phyloP scores from a whole-genome alignment of 2,888 invertebrate species.

The Subacronicta megacephala region DNA sequence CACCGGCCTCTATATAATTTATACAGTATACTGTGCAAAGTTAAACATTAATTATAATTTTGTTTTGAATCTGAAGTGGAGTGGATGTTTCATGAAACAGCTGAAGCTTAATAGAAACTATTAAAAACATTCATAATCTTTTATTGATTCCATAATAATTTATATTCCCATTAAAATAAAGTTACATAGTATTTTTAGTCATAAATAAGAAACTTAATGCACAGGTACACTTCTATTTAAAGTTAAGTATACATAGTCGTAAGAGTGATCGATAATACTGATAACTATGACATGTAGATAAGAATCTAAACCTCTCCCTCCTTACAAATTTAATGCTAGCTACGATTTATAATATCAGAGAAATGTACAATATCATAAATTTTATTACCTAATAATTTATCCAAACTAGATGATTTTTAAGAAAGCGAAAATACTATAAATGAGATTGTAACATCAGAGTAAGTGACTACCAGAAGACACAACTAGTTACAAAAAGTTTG shows the following conservation, averaged over 20 bases:
- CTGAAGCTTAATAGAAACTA: constrained; percentile 23
- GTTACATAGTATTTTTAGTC: constrained; percentile 40
- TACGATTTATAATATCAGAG: constrained; percentile 40
- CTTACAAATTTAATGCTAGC: constrained; percentile 50
- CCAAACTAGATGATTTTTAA: constrained; percentile 16
- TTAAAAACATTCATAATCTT: constrained; percentile 49
- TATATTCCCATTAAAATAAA: constrained; percentile 49
- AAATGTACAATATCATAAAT: constrained; percentile 46
- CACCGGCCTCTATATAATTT: constrained; percentile 25
- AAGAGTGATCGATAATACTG: constrained; percentile 49
- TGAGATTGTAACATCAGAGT: constrained; percentile 15
- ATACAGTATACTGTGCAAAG: constrained; percentile 28
- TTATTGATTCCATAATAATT: constrained; percentile 53
- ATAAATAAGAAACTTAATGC: constrained; percentile 56
- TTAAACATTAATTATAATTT: constrained; percentile 40
- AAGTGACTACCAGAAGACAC: neutral
- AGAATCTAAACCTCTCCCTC: constrained; percentile 73
- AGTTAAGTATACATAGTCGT: constrained; percentile 34
- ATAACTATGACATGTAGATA: constrained; percentile 53
- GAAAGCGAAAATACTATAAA: constrained; percentile 16
- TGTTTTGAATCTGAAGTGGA: constrained; percentile 3
- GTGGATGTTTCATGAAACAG: neutral
- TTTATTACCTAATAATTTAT: constrained; percentile 17
- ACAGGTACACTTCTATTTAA: constrained; percentile 60
- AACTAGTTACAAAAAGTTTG: constrained; percentile 31